phyloP scores from a whole-genome alignment of 64 coral and sea anemone species.

The Actinia equina region DNA sequence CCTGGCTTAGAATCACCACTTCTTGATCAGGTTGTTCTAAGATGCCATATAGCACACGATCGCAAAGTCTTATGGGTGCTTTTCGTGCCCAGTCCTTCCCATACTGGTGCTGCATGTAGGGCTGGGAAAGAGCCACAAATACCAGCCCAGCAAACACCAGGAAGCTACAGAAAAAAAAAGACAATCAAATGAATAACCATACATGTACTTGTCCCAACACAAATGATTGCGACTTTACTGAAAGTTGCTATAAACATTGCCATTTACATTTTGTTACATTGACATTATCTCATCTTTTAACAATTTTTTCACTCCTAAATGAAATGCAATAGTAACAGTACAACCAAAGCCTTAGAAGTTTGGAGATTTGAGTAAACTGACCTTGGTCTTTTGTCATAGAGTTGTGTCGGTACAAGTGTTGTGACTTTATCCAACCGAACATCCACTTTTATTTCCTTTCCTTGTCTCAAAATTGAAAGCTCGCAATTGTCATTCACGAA shows the following conservation, averaged over 20 bases:
- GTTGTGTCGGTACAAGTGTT: slow-evolving; percentile 77
- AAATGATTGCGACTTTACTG: no score
- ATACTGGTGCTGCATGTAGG: slow-evolving; percentile 95
- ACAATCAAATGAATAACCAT: background rate
- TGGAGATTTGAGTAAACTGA: background rate
- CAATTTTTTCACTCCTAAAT: no score
- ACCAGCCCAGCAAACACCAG: slow-evolving; percentile 84
- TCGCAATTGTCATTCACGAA: slow-evolving; percentile 66
- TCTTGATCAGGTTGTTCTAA: slow-evolving; percentile 84
- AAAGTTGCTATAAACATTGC: no score
- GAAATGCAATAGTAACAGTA: no score
- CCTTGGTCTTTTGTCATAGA: slow-evolving; percentile 92
- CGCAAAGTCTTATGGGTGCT: slow-evolving; percentile 91
- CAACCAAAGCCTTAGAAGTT: no score
- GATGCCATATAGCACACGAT: slow-evolving; percentile 77
- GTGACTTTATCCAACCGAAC: slow-evolving; percentile 73
- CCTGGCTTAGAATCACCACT: slow-evolving; percentile 89
- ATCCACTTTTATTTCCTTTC: slow-evolving; percentile 62
- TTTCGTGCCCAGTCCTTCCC: slow-evolving; percentile 98
- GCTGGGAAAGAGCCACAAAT: slow-evolving; percentile 89
- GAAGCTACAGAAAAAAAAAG: slow-evolving; percentile 38
- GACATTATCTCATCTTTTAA: no score
- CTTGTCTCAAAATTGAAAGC: slow-evolving; percentile 72
- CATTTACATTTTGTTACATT: no score
- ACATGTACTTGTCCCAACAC: no score